Evolutionary conservation across 2,888 invertebrate genomes (phyloP), one percentile per base, ranked within the genome.

Genomic region (Amblyjoppa fuscipennis): DNA sequence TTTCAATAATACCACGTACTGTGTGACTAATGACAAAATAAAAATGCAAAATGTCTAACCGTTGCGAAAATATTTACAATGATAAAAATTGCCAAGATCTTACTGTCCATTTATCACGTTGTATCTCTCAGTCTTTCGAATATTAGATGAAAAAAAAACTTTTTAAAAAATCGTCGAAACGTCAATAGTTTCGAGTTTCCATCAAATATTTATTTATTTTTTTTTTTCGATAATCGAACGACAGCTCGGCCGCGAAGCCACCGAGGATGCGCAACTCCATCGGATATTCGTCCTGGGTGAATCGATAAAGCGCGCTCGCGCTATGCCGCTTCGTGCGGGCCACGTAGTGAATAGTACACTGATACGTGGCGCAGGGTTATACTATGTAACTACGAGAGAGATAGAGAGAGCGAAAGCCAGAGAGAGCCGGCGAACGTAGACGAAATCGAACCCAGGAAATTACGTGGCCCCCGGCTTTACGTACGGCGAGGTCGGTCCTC

Each of bases 401-500:
- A 41, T 38, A 45, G 31, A 34, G 61, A n/a, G 61, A 34, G 61
- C 61, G 59, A 45, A 38, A 9, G n/a, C n/a, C n/a, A 73, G 38
- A 25, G 69, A 0, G 59, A 59, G 69, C 34, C 51, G 11, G 53
- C 56, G 61, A 74, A 74, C 71, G 74, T 70, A 28, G 79, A 80
- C 77, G 83, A 85, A 81, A 87, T 83, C 80, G 80, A 84, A 87
- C 77, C 68, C 81, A 81, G 83, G 83, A 86, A 87, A 86, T 87
- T 87, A 85, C 86, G 80, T 78, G 81, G 81, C 73, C 70, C 59
- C 81, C 56, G 76, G 75, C 84, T 86, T 85, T 86, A 84, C 76
- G 76, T 75, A 76, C 45, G 16, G 76, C 76, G 59, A 64, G 78
- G 75, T 84, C 73, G 75, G 45, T 66, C 73, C 70, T 74, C 61